phyloP scores from a whole-genome alignment of 2,888 invertebrate genomes.

The Andrena marginata region DNA sequence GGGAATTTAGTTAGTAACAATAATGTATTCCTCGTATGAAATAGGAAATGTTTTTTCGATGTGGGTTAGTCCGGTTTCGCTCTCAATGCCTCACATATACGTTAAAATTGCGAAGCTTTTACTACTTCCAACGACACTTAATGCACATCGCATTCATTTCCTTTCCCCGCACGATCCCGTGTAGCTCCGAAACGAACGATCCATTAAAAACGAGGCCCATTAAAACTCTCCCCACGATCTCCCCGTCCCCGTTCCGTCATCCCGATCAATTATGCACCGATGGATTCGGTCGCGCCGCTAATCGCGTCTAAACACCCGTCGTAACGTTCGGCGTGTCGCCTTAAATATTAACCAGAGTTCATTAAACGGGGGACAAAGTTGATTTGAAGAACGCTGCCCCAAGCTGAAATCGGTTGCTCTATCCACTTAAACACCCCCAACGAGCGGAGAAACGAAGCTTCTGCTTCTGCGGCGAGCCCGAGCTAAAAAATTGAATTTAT shows the following conservation, averaged over 20 bases:
- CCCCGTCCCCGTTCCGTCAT: neutral
- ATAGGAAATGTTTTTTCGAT: no score
- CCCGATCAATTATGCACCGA: constrained; percentile 43
- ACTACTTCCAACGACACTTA: neutral
- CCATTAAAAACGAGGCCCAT: constrained; percentile 5
- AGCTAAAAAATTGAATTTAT: constrained; percentile 34
- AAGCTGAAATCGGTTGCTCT: no score
- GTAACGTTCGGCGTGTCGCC: neutral
- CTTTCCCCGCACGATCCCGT: neutral
- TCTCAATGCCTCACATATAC: no score
- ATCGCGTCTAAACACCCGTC: constrained; percentile 32
- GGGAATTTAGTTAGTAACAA: no score
- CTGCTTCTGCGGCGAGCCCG: neutral
- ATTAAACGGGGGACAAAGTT: constrained; percentile 7
- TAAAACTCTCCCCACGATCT: neutral
- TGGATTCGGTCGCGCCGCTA: constrained; percentile 21
- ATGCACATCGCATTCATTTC: neutral
- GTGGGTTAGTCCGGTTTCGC: no score
- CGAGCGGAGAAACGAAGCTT: constrained; percentile 2
- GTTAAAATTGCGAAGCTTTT: neutral
- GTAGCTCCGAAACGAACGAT: constrained; percentile 6
- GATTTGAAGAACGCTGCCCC: no score
- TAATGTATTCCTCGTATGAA: no score
- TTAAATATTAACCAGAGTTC: constrained; percentile 42
- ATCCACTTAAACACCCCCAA: no score